These are phyloP conservation scores for Datnioides undecimradiatus DNA, from an alignment of 2,113 vertebrate species.

Conservation along the genomic window DNA sequence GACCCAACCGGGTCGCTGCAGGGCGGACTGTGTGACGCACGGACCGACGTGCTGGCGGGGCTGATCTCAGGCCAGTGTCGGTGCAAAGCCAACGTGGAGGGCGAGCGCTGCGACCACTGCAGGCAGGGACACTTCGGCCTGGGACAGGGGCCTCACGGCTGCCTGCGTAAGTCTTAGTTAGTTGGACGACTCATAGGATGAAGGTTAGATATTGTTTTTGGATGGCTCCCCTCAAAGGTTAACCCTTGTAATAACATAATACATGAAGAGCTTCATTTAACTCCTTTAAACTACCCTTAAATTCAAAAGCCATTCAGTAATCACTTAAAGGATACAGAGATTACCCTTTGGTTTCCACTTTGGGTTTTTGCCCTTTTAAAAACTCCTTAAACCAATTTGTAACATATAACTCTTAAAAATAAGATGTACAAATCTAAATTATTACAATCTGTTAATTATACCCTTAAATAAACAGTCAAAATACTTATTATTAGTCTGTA, in stretches of 20 bases:
- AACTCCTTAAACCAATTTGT: neutral
- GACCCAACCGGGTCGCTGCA: constrained; percentile 91
- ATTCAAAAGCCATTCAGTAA: neutral
- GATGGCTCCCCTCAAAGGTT: too few relatives aligned
- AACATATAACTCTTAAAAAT: too few relatives aligned
- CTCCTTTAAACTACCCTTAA: neutral
- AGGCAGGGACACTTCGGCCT: constrained; percentile 92
- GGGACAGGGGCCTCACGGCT: constrained; percentile 89
- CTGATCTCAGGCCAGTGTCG: constrained; percentile 96
- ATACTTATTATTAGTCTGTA: neutral
- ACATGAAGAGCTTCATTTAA: neutral
- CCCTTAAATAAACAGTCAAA: too few relatives aligned
- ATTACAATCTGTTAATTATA: too few relatives aligned
- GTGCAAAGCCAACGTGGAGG: constrained; percentile 93
- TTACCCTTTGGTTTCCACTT: neutral
- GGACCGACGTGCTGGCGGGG: constrained; percentile 88
- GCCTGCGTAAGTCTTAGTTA: constrained; percentile 86
- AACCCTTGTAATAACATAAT: too few relatives aligned
- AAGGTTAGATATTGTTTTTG: neutral
- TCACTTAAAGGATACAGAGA: too few relatives aligned
- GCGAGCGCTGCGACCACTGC: constrained; percentile 93
- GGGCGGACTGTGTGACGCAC: constrained; percentile 90
- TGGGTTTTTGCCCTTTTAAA: too few relatives aligned
- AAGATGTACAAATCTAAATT: too few relatives aligned
- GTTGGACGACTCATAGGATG: neutral